A percentile compares a stretch with the other conserved stretches of the same genome.
phyloP scores from a whole-genome alignment of 2,888 invertebrate species.

The Pediacus dermestoides region DNA sequence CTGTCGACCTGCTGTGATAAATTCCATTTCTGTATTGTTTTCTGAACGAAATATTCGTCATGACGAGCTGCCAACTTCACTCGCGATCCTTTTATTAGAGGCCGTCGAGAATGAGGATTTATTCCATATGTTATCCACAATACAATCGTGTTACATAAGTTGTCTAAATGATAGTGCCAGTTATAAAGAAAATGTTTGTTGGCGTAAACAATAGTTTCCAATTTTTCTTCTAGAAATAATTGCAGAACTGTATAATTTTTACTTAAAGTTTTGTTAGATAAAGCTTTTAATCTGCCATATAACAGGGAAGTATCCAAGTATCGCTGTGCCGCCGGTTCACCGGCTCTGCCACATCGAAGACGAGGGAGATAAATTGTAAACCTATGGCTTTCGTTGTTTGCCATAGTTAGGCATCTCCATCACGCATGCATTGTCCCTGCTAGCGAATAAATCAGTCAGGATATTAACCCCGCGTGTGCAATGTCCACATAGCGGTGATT shows the following conservation, averaged over 20 bases:
- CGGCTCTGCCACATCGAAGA: too few species aligned
- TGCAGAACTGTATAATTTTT: too few species aligned
- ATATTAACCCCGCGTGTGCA: constrained; percentile 50
- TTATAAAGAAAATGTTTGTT: constrained; percentile 17
- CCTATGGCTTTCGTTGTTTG: too few species aligned
- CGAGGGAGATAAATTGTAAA: too few species aligned
- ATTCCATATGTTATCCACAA: constrained; percentile 33
- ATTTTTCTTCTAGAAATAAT: too few species aligned
- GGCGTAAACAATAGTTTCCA: too few species aligned
- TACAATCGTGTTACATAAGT: constrained; percentile 30
- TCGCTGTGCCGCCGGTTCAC: too few species aligned
- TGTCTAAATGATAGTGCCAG: constrained; percentile 27
- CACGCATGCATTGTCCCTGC: constrained; percentile 33
- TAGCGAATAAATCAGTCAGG: constrained; percentile 44
- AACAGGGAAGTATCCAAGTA: too few species aligned
- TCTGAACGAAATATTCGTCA: constrained; percentile 40
- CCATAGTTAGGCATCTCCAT: too few species aligned
- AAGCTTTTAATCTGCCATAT: too few species aligned
- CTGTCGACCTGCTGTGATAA: constrained; percentile 40
- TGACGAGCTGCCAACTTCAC: constrained; percentile 42
- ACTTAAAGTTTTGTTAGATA: too few species aligned
- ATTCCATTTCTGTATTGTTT: constrained; percentile 42
- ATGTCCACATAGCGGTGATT: constrained; percentile 47
- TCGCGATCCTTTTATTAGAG: constrained; percentile 36
- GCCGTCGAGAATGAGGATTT: constrained; percentile 30